A percentile compares a stretch with the other conserved stretches of the same genome.
These are phyloP conservation scores for Ameiurus melas DNA, from an alignment of 2,113 vertebrate genomes.

Conservation along the genomic window DNA sequence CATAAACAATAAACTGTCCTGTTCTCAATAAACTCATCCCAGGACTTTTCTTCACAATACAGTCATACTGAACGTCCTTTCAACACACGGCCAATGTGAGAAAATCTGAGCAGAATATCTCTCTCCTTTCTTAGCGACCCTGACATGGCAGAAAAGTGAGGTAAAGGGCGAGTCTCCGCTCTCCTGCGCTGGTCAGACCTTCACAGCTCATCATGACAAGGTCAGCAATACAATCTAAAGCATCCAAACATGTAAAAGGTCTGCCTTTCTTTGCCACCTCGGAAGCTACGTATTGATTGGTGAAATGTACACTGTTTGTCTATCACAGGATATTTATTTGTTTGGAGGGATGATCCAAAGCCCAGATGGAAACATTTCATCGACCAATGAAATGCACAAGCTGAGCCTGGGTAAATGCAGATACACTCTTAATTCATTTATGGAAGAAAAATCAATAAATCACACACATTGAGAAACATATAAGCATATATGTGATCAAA, in stretches of 20 bases:
- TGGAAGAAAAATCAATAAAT: too few species aligned
- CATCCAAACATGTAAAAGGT: not conserved
- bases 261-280: not conserved
- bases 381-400: conserved; percentile 72
- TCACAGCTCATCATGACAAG: conserved; percentile 72
- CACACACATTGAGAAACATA: not conserved
- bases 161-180: conserved; percentile 70
- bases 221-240: conserved; percentile 50
- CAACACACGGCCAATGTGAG: not conserved
- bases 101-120: not conserved
- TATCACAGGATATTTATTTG: conserved; percentile 71
- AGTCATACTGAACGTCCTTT: too few species aligned
- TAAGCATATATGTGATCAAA: not conserved
- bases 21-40: not conserved
- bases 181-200: conserved; percentile 63
- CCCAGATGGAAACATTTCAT: conserved; percentile 55
- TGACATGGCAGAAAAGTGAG: conserved; percentile 68
- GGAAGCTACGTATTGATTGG: not conserved
- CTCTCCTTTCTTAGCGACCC: conserved; percentile 57
- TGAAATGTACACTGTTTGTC: conserved; percentile 2
- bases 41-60: not conserved
- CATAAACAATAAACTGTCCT: not conserved
- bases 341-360: conserved; percentile 66
- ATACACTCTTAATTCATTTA: not conserved
- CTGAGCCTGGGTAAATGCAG: conserved; percentile 67